These are phyloP conservation scores for Nephrotoma guestfalica DNA, from an alignment of 2,888 invertebrate species.

Conservation along the genomic window DNA sequence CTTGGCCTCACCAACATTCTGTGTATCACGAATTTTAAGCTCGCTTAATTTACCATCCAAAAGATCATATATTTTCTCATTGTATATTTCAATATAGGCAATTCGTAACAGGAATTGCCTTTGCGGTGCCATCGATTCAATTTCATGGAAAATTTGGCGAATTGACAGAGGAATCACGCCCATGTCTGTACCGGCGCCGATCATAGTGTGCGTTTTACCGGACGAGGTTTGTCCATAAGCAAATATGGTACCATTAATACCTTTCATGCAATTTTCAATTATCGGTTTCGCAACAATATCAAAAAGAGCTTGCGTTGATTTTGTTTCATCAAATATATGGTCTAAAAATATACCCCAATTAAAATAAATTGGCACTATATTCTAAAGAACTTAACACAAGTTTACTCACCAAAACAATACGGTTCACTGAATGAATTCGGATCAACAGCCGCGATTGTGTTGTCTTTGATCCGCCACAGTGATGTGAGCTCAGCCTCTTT, in stretches of 20 bases:
- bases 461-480: constrained; percentile 46
- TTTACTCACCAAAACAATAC: constrained; percentile 32
- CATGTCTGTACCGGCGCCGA: constrained; percentile 49
- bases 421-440: constrained; percentile 31
- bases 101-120: constrained; percentile 65
- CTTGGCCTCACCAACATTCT: constrained; percentile 40
- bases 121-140: constrained; percentile 39
- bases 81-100: constrained; percentile 79
- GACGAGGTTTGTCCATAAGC: constrained; percentile 88
- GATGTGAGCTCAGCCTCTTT: constrained; percentile 38
- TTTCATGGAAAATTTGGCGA: constrained; percentile 50
- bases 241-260: constrained; percentile 78
- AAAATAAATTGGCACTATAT: neutral
- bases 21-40: constrained; percentile 48
- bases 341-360: constrained; percentile 36
- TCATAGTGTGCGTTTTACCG: constrained; percentile 76
- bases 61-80: constrained; percentile 68
- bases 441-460: constrained; percentile 43
- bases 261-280: constrained; percentile 52
- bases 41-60: constrained; percentile 43
- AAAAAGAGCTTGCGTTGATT: constrained; percentile 48
- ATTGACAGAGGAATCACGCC: constrained; percentile 66
- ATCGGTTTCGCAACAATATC: constrained; percentile 53
- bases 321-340: constrained; percentile 49
- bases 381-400: neutral